Evolutionary conservation across 2,113 vertebrate species (phyloP).

Genomic region (Chaetodon trifascialis): DNA sequence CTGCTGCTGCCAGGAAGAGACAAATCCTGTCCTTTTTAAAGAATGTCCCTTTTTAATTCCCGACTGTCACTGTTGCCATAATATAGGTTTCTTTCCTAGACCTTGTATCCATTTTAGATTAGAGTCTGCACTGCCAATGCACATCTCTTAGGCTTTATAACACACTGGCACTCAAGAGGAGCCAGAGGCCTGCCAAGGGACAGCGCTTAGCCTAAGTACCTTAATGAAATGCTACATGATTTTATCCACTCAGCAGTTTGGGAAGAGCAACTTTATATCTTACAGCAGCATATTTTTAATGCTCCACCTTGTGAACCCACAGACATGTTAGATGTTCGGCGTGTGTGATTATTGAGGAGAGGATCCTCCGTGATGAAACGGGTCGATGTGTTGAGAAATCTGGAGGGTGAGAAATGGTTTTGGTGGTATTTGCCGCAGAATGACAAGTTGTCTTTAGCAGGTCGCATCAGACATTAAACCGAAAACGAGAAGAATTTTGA

Average conservation of each 20-base stretch:
- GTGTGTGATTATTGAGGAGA: slow-evolving; percentile 5
- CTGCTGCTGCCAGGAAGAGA: not conserved
- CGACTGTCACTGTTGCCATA: slow-evolving; percentile 7
- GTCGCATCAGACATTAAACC: not conserved
- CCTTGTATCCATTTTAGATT: slow-evolving; percentile 51
- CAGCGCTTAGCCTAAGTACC: slow-evolving; percentile 71
- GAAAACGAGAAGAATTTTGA: not conserved
- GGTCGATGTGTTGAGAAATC: slow-evolving; percentile 6
- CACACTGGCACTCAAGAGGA: slow-evolving; percentile 54
- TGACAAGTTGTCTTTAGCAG: no score
- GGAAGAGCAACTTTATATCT: slow-evolving; percentile 68
- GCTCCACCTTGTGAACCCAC: slow-evolving; percentile 22
- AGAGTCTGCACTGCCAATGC: slow-evolving; percentile 32
- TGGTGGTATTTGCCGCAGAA: no score
- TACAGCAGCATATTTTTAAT: slow-evolving; percentile 65
- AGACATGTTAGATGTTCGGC: not conserved
- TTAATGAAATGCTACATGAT: slow-evolving; percentile 74
- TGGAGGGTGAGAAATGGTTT: slow-evolving; percentile 2
- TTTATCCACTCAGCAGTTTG: slow-evolving; percentile 77
- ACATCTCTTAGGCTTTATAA: slow-evolving; percentile 63
- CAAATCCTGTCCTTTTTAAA: not conserved
- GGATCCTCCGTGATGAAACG: no score
- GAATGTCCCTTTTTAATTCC: slow-evolving; percentile 7
- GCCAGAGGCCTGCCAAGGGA: slow-evolving; percentile 71
- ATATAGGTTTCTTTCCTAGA: slow-evolving; percentile 13